phyloP scores from a whole-genome alignment of 2,113 vertebrate species.

The Peromyscus polionotus region DNA sequence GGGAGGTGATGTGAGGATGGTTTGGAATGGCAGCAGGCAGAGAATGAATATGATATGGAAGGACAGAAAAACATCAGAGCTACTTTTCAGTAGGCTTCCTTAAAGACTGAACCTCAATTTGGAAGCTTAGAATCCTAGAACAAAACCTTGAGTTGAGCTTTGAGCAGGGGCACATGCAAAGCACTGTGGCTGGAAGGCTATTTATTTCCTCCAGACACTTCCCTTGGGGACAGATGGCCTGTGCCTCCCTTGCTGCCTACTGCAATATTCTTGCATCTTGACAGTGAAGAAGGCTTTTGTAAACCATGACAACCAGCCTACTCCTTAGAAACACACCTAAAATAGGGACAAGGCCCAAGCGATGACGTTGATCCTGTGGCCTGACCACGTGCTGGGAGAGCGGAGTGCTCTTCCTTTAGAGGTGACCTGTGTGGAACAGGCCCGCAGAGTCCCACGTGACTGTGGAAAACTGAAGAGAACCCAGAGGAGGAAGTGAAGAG shows the following conservation, averaged over 20 bases:
- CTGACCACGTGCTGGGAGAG: not conserved
- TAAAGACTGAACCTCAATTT: not conserved
- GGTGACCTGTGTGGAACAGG: not conserved
- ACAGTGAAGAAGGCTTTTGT: constrained; percentile 50
- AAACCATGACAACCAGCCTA: constrained; percentile 78
- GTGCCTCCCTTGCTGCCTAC: constrained; percentile 66
- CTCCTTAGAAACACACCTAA: constrained; percentile 81
- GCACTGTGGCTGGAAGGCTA: constrained; percentile 37
- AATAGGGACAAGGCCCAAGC: constrained; percentile 41
- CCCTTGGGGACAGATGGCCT: constrained; percentile 72
- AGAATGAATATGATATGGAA: not conserved
- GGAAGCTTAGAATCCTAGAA: constrained; percentile 39
- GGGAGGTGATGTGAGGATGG: not conserved
- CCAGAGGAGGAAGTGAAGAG: not conserved
- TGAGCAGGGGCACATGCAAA: not conserved
- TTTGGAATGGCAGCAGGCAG: not conserved
- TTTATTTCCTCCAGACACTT: constrained; percentile 47
- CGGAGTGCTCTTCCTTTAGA: not conserved
- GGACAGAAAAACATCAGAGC: not conserved
- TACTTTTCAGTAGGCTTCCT: not conserved
- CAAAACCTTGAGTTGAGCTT: constrained; percentile 27
- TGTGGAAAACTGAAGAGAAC: not conserved
- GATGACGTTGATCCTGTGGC: not conserved
- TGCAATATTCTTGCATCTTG: constrained; percentile 39
- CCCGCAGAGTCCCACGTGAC: not conserved